Evolutionary conservation across 1,140 invertebrate species (phyloP).

Genomic region (Phthorimaea operculella): DNA sequence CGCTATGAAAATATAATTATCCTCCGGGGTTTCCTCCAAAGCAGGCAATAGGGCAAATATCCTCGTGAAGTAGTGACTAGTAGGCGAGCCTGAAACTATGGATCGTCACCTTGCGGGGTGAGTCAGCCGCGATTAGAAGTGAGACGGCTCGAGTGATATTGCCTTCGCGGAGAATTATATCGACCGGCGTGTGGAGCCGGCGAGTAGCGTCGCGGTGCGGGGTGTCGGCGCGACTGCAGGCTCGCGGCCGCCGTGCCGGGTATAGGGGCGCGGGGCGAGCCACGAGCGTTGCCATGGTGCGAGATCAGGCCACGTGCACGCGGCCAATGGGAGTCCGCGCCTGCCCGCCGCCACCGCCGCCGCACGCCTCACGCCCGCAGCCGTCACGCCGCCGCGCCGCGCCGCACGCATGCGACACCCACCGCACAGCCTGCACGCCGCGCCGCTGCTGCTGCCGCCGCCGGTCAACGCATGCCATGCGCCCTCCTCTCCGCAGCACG

Average conservation of each 20-base stretch:
- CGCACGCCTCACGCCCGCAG: conserved; percentile 15
- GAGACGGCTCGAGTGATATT: background rate
- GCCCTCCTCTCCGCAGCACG: background rate
- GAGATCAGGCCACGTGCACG: conserved; percentile 63
- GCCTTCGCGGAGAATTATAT: conserved; percentile 19
- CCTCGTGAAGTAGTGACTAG: too few species aligned
- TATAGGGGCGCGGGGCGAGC: conserved; percentile 22
- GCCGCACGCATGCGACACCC: conserved; percentile 11
- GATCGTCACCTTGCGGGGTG: too few species aligned
- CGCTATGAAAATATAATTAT: too few species aligned
- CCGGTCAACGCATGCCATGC: background rate
- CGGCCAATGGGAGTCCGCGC: conserved; percentile 47
- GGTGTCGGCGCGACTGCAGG: conserved; percentile 27
- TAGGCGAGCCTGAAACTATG: too few species aligned
- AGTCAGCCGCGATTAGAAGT: too few species aligned
- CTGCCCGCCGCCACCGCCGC: conserved; percentile 14
- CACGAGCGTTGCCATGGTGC: conserved; percentile 55
- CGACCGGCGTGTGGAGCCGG: conserved; percentile 34
- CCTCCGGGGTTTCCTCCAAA: too few species aligned
- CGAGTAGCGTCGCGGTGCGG: conserved; percentile 14
- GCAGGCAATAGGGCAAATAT: too few species aligned
- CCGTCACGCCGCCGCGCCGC: conserved; percentile 20
- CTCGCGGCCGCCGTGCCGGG: conserved; percentile 21
- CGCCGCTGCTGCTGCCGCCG: background rate
- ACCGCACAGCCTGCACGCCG: background rate